Base-by-base conservation (phyloP, 1,140 invertebrate genomes). In the Steinernema khuongi region DNA sequence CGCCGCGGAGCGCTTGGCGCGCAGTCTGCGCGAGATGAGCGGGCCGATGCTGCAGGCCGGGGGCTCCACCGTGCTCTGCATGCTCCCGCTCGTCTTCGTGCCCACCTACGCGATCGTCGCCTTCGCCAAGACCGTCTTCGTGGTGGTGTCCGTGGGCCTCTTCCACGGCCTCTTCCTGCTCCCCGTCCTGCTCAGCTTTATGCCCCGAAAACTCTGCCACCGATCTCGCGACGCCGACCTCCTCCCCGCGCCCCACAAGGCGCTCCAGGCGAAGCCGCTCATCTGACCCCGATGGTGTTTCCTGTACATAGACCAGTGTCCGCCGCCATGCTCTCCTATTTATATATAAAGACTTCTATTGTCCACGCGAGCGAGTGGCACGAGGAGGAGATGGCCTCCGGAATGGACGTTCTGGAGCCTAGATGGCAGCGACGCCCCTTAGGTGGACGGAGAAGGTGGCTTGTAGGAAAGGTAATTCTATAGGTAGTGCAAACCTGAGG, bases 81-180 rank as follows among this genome's bases (percentile, higher is more conserved):
- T 84, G 82, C 69, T 83, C 22, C 82, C 82, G 0, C 67, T 84
- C 29, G 75, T 85, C 18, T 81, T 84, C 67, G 77, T 84, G 2
- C 76, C 78, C 28, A 84, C 83, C 11, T 84, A 84, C 75, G 83
- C 83, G 4, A 84, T 84, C 33, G 80, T 85, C 11, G 82, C 82
- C 1, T 84, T 84, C 68, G 83, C 83, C 1, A 84, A 84, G 70
- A 85, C 83, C 2, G 79, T 83, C 22, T 83, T 84, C 68, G 33
- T 76, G 14, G 80, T 81, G 28, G 77, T 83, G 2, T 71, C 44
- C 44, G 32, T 71, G 17, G 76, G 76, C 43, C 74, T 77, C 30
- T 31, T 74, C 70, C 76, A 77, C 44, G 76, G 76, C 60, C 70
- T 77, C 36, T 77, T 77, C 71, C 66, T 77, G 7, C 67, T 77